phyloP scores from a whole-genome alignment of 2,888 invertebrate genomes.

The Apantesis nais region DNA sequence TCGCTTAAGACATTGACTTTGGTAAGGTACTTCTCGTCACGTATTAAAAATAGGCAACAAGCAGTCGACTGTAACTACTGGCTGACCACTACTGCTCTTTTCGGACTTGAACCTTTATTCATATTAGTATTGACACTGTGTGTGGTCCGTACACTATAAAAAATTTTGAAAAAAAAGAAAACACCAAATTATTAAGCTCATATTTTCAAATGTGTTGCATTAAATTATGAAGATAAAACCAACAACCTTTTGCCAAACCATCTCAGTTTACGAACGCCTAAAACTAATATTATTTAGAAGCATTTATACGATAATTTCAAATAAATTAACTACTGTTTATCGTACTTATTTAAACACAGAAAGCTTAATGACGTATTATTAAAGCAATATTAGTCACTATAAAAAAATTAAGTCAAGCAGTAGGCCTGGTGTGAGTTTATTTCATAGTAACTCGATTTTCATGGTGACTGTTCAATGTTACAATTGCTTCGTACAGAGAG shows the following conservation, averaged over 20 bases:
- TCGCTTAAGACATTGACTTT: no score
- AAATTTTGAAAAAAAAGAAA: no score
- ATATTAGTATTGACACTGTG: no score
- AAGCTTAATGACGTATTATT: not conserved
- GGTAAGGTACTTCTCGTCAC: no score
- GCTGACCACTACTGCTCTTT: no score
- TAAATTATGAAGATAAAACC: not conserved
- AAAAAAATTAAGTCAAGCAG: slow-evolving; percentile 3
- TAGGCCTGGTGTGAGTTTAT: not conserved
- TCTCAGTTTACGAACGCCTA: not conserved
- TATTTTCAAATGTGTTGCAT: not conserved
- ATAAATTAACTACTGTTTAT: slow-evolving; percentile 8
- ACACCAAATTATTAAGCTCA: not conserved
- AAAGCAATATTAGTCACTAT: slow-evolving; percentile 20
- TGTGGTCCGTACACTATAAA: no score
- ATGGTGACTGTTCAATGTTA: not conserved
- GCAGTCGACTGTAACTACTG: no score
- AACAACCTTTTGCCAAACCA: not conserved
- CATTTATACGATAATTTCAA: not conserved
- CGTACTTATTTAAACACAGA: not conserved
- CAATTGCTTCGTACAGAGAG: not conserved
- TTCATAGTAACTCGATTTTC: not conserved
- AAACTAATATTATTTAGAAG: not conserved
- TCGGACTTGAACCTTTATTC: no score
- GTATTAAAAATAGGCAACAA: no score